Percentiles rank a stretch among this genome's conserved stretches.
Evolutionary conservation across 2,888 invertebrate species (phyloP).

Genomic region (Hermaeophaga mercurialis): DNA sequence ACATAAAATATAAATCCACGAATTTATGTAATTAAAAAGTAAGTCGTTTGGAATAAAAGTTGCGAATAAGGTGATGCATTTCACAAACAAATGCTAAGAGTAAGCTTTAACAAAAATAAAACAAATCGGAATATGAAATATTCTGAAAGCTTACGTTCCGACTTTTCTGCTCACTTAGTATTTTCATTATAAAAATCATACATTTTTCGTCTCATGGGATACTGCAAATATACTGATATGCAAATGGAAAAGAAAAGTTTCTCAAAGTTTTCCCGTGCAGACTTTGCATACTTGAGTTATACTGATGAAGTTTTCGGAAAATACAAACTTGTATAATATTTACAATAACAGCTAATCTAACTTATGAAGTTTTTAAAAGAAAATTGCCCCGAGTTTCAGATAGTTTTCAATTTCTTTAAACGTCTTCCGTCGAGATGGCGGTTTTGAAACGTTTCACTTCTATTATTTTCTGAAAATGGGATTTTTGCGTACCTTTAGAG

Average conservation of each 20-base stretch:
- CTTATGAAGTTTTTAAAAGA: conserved; percentile 26
- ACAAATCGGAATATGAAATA: conserved; percentile 13
- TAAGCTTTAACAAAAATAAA: not conserved
- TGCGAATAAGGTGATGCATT: not conserved
- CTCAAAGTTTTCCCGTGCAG: conserved; percentile 19
- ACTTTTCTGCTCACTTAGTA: conserved; percentile 21
- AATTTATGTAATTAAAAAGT: not conserved
- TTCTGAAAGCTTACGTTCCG: conserved; percentile 13
- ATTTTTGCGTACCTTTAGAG: not conserved
- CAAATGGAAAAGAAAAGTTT: conserved; percentile 31
- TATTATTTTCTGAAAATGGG: conserved; percentile 2
- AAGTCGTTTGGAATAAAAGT: not conserved
- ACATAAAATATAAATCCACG: no score
- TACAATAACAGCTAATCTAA: conserved; percentile 32
- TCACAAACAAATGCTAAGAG: not conserved
- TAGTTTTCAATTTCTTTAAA: conserved; percentile 28
- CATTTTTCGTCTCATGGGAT: conserved; percentile 18
- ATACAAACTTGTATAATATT: conserved; percentile 29
- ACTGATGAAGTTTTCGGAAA: conserved; percentile 31
- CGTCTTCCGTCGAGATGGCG: conserved; percentile 14
- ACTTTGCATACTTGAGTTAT: conserved; percentile 24
- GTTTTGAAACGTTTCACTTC: conserved; percentile 3
- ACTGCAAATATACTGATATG: conserved; percentile 33
- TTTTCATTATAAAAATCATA: conserved; percentile 23
- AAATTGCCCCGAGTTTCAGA: conserved; percentile 16